These are phyloP conservation scores for Heliconius erato DNA, from an alignment of 2,888 invertebrate species.

Conservation along the genomic window DNA sequence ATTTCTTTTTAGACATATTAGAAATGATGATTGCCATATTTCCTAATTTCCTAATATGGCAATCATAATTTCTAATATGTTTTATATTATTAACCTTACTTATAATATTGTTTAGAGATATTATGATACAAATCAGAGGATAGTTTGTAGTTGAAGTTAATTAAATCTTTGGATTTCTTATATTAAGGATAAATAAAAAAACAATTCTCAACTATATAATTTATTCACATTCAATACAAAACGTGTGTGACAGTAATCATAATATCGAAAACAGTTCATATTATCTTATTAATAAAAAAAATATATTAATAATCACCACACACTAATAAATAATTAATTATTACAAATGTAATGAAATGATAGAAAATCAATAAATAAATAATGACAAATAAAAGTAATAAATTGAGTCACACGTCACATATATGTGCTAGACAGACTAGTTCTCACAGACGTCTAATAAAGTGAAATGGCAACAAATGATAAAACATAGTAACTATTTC, in stretches of 20 bases:
- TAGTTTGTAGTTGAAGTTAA: not conserved
- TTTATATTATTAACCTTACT: too few species aligned
- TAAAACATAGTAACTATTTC: conserved; percentile 56
- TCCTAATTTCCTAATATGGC: too few species aligned
- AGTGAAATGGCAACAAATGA: conserved; percentile 63
- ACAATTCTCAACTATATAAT: conserved; percentile 80
- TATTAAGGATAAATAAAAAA: conserved; percentile 53
- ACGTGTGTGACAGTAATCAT: conserved; percentile 80
- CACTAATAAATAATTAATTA: conserved; percentile 77
- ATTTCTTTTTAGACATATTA: too few species aligned
- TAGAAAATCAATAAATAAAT: conserved; percentile 74
- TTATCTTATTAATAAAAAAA: conserved; percentile 59
- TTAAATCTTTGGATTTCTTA: not conserved
- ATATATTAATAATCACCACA: conserved; percentile 82
- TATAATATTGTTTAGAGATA: too few species aligned
- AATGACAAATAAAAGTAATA: conserved; percentile 59
- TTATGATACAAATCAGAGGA: not conserved
- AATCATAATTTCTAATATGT: too few species aligned
- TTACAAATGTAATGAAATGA: conserved; percentile 70
- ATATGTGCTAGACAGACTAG: conserved; percentile 60
- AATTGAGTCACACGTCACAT: conserved; percentile 55
- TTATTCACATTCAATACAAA: conserved; percentile 86
- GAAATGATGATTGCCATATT: too few species aligned
- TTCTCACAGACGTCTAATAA: conserved; percentile 52
- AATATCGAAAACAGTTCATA: conserved; percentile 72